Evolutionary conservation across 1,140 invertebrate species (phyloP), one percentile per base, ranked within the genome.

Genomic region (Pogonognathellus flavescens): DNA sequence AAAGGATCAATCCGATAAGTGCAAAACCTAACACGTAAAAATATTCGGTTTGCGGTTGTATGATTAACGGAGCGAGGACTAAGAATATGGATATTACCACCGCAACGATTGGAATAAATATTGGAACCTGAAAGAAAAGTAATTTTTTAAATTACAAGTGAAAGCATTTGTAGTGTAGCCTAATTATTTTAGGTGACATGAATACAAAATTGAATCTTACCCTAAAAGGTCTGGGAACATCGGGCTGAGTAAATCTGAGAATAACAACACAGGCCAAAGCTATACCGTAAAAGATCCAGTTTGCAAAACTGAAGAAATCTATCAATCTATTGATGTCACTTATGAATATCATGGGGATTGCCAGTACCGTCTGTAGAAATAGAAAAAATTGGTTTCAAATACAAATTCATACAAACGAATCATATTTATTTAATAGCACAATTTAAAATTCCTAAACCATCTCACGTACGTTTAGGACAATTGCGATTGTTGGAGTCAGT

Each of bases 251-350:
- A 84, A 91, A 93, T 83, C 96, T 90, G 87, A 98, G 90, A 4
- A 96, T 92, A 11, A 98, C 89, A 0, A 97, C 90, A 0, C 95
- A 94, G 0, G 95, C 90, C 93, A 97, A 95, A 0, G 95, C 95
- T 1, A 94, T 89, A 0, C 95, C 96, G 89, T 97, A 98, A 90
- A 97, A 96, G 60, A 97, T 93, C 96, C 96, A 97, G 0, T 95
- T 94, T 16, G 96, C 93, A 91, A 97, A 97, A 90, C 95, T 96
- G 82, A 96, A 95, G 89, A 97, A 96, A 90, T 97, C 95, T 85
- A 98, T 97, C 1, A 98, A 91, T 2, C 93, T 92, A 18, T 92
- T 92, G 49, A 97, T 96, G 88, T 96, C 93, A 25, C 95, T 96
- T 20, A 93, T 90, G 49, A 94, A 88, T 8, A 97, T 94, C 91